These are phyloP conservation scores for Encarsia formosa DNA, from an alignment of 2,888 invertebrate genomes.

Conservation along the genomic window DNA sequence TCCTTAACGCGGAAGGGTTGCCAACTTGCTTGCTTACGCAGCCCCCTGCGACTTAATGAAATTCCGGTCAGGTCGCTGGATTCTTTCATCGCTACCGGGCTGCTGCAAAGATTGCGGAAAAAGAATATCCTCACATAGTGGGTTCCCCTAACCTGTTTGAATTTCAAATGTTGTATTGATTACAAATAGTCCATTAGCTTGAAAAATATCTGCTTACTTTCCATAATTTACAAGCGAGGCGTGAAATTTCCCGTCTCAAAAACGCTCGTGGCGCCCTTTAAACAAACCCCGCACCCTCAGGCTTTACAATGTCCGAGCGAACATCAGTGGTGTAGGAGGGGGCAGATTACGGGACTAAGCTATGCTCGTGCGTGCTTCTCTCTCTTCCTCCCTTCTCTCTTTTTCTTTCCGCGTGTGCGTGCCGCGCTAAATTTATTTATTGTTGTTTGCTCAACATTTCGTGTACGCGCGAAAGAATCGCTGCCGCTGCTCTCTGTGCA, in stretches of 20 bases:
- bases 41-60: slow-evolving; percentile 40
- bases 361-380: slow-evolving; percentile 53
- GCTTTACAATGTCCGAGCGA: no score
- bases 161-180: no score
- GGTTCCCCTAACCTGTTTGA: no score
- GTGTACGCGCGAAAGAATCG: slow-evolving; percentile 29
- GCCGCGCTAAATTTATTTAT: slow-evolving; percentile 51
- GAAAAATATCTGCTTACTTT: no score
- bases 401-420: slow-evolving; percentile 22
- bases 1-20: slow-evolving; percentile 4
- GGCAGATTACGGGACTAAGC: slow-evolving; percentile 51
- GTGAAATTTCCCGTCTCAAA: no score
- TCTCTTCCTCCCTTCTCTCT: no score
- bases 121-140: no score
- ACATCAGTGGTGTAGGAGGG: slow-evolving; percentile 4
- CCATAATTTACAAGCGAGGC: no score
- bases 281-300: no score
- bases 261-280: no score
- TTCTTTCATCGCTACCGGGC: slow-evolving; percentile 47
- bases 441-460: slow-evolving; percentile 50
- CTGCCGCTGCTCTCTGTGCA: no score
- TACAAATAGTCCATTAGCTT: no score
- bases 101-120: slow-evolving; percentile 31
- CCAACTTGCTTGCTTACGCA: not conserved
- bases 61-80: slow-evolving; percentile 45